Conservation (phyloP, 2,113 vertebrate species). For the Equus przewalskii region DNA sequence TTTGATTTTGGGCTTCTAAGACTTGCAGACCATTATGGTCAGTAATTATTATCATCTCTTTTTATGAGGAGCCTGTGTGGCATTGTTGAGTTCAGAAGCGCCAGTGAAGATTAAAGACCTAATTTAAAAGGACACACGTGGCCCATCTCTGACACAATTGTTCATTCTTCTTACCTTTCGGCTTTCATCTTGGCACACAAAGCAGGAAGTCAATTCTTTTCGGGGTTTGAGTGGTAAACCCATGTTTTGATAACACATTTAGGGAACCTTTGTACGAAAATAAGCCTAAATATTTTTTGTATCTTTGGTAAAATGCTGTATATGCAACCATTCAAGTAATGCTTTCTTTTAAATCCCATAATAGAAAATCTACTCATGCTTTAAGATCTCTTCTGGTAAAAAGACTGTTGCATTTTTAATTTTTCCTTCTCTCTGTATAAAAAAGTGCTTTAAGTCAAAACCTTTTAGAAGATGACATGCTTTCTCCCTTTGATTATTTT, state of each 20-base stretch:
- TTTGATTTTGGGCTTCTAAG: conserved; percentile 20
- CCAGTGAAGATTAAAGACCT: conserved; percentile 2
- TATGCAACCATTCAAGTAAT: neutral
- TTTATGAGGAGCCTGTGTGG: neutral
- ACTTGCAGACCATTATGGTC: neutral
- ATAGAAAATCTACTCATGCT: neutral
- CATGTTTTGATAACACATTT: conserved; percentile 25
- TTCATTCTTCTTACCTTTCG: neutral
- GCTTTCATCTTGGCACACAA: neutral
- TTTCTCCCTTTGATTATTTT: conserved; percentile 17
- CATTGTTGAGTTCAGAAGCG: neutral
- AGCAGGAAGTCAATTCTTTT: neutral
- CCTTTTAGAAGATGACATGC: neutral
- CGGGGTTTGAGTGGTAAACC: neutral
- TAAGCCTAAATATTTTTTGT: neutral
- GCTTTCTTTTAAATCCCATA: neutral
- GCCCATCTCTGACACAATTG: neutral
- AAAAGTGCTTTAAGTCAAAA: conserved; percentile 46
- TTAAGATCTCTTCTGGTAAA: neutral
- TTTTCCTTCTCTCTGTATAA: neutral
- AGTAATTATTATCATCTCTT: conserved; percentile 6
- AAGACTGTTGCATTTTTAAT: neutral
- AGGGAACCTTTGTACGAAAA: neutral
- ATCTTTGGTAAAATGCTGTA: neutral
- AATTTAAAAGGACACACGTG: neutral